phyloP scores from a whole-genome alignment of 2,113 vertebrate species.

The Tiliqua scincoides region DNA sequence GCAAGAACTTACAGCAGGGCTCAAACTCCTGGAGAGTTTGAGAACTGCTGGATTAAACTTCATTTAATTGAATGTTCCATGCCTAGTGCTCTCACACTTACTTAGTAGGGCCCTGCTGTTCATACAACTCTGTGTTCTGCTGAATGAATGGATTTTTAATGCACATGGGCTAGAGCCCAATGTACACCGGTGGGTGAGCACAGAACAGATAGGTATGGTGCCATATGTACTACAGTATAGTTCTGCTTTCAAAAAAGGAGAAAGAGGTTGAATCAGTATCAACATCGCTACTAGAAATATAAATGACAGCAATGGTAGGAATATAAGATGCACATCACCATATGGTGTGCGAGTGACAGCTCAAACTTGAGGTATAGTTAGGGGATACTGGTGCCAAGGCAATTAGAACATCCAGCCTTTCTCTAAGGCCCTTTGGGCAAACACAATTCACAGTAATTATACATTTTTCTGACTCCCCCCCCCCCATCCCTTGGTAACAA shows the following conservation, averaged over 20 bases:
- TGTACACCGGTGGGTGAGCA: too few relatives aligned
- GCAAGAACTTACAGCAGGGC: too few relatives aligned
- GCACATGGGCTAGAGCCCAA: not conserved
- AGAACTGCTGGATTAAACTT: not conserved
- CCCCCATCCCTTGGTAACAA: slow-evolving; percentile 1
- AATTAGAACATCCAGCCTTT: not conserved
- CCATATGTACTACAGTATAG: not conserved
- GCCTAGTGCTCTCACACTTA: not conserved
- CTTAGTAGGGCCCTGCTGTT: not conserved
- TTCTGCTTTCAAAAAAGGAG: not conserved
- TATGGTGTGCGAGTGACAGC: not conserved
- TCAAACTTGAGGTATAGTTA: not conserved
- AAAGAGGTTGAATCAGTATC: not conserved
- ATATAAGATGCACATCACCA: not conserved
- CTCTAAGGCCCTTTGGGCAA: not conserved
- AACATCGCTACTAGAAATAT: not conserved
- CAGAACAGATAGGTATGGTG: not conserved
- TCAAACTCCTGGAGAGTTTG: too few relatives aligned
- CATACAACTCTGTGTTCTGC: not conserved
- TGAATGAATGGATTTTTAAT: not conserved
- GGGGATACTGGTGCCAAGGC: not conserved
- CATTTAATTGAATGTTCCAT: not conserved
- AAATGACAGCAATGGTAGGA: not conserved
- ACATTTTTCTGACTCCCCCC: not conserved
- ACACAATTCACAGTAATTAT: not conserved